Conservation (phyloP, 2,113 vertebrate genomes). For the Dromiciops gliroides region DNA sequence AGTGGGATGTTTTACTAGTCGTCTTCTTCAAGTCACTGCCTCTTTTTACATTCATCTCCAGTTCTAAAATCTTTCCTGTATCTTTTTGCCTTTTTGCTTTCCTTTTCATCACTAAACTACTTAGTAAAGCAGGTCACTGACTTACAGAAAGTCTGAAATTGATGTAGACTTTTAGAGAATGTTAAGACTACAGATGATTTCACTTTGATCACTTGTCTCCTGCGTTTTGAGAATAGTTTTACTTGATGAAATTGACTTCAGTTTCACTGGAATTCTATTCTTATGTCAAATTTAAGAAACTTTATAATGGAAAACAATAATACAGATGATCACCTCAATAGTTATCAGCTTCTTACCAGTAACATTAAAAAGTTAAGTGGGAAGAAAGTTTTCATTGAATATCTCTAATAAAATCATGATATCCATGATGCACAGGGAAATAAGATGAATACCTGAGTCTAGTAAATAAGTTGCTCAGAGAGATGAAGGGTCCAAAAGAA, state of each 20-base stretch:
- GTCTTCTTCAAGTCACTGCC: not conserved
- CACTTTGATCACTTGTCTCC: conserved; percentile 45
- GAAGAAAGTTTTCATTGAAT: not conserved
- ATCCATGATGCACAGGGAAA: not conserved
- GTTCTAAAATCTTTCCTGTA: conserved; percentile 39
- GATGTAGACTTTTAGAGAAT: conserved; percentile 57
- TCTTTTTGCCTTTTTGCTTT: not conserved
- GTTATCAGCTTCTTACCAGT: not conserved
- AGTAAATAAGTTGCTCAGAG: not conserved
- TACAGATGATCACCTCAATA: not conserved
- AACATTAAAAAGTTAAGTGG: not conserved
- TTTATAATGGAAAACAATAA: conserved; percentile 42
- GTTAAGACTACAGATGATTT: conserved; percentile 44
- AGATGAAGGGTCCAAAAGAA: not conserved
- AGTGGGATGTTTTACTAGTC: conserved; percentile 39
- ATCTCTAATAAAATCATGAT: not conserved
- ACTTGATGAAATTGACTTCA: not conserved
- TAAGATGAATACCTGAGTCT: not conserved
- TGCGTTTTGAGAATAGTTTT: conserved; percentile 59
- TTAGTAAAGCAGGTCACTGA: conserved; percentile 60
- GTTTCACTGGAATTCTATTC: conserved; percentile 34
- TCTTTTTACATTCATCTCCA: conserved; percentile 65
- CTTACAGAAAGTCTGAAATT: conserved; percentile 41
- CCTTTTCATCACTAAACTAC: conserved; percentile 55
- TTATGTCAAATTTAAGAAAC: conserved; percentile 70